A percentile compares a stretch with the other conserved stretches of the same genome.
These are phyloP conservation scores for Sebastes matsubarae DNA, from an alignment of 2,797 vertebrate species.

Conservation along the genomic window DNA sequence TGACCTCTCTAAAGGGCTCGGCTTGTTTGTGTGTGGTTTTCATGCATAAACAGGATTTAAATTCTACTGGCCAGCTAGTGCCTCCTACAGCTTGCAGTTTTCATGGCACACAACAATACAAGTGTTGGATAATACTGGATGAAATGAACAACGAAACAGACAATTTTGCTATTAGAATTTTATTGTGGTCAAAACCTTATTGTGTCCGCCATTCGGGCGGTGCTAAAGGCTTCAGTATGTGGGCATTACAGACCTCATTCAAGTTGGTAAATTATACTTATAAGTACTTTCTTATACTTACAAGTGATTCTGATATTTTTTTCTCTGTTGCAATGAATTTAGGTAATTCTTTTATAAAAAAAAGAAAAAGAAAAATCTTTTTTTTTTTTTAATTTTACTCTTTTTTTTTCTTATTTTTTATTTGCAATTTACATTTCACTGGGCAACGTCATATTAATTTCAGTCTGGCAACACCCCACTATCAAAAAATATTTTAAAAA, in stretches of 20 bases:
- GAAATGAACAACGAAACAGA: not conserved
- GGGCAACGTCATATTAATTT: not conserved
- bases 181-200: not conserved
- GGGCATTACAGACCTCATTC: not conserved
- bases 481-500: not conserved
- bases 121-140: not conserved
- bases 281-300: not conserved
- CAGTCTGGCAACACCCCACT: not conserved
- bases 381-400: no score
- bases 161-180: accelerated
- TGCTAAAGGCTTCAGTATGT: not conserved
- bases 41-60: slow-evolving; percentile 7
- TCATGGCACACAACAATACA: not conserved
- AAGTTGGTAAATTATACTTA: not conserved
- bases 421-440: not conserved
- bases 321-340: not conserved
- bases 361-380: no score
- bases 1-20: slow-evolving; percentile 48
- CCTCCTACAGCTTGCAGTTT: not conserved
- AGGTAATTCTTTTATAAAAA: not conserved
- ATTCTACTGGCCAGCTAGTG: not conserved
- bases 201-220: not conserved
- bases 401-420: no score
- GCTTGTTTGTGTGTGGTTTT: slow-evolving; percentile 28
- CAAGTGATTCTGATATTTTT: not conserved